These are phyloP conservation scores for Saturnia pavonia DNA, from an alignment of 2,888 invertebrate genomes.

Conservation along the genomic window DNA sequence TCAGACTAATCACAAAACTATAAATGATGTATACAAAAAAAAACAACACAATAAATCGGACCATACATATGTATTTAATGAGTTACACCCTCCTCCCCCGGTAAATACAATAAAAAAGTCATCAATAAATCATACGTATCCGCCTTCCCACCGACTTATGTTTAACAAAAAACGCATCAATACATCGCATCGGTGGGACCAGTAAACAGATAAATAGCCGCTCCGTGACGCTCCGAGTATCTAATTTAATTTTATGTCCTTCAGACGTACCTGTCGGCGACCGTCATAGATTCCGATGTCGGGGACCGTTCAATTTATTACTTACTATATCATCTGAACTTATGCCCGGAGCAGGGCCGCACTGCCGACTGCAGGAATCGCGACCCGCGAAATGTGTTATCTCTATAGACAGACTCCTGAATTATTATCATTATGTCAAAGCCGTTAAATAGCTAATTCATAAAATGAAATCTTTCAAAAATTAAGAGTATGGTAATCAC, in stretches of 20 bases:
- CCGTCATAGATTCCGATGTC: constrained; percentile 67
- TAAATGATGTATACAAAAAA: neutral
- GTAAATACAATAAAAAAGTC: constrained; percentile 8
- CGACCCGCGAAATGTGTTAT: neutral
- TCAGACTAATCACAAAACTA: neutral
- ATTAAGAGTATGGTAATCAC: no score
- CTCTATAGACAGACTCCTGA: neutral
- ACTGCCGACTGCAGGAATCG: constrained; percentile 30
- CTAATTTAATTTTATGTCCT: constrained; percentile 63
- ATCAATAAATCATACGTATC: constrained; percentile 14
- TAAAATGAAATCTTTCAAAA: no score
- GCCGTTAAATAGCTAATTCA: no score
- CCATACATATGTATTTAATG: constrained; percentile 7
- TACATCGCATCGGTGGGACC: constrained; percentile 38
- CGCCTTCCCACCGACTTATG: constrained; percentile 9
- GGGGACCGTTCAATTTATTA: constrained; percentile 60
- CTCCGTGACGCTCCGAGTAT: constrained; percentile 40
- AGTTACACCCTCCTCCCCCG: neutral
- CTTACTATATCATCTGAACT: constrained; percentile 61
- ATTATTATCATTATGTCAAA: no score
- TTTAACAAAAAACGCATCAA: constrained; percentile 37
- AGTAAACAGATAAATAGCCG: constrained; percentile 56
- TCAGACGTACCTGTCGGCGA: constrained; percentile 57
- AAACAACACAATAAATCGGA: neutral
- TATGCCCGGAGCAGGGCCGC: constrained; percentile 34